Evolutionary conservation across 2,888 invertebrate genomes (phyloP).

Genomic region (Marronus borbonicus): DNA sequence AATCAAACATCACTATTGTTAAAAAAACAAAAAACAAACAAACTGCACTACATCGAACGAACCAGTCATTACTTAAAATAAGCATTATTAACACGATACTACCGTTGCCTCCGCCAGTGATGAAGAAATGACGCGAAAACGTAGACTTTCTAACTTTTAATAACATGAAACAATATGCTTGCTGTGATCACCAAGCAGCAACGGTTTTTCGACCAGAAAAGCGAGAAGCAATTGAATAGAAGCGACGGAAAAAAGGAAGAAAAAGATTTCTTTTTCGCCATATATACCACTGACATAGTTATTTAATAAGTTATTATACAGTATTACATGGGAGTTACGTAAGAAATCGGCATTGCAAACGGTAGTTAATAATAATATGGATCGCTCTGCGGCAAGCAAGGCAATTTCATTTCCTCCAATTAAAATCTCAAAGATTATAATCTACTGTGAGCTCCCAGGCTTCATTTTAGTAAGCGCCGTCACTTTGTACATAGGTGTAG

Average conservation of each 20-base stretch:
- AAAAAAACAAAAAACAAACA: not conserved
- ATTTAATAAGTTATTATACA: constrained; percentile 17
- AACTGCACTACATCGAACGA: not conserved
- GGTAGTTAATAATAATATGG: not conserved
- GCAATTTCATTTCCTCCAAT: constrained; percentile 37
- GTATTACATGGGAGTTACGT: constrained; percentile 8
- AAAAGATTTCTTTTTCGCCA: constrained; percentile 14
- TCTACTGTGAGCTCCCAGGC: not conserved
- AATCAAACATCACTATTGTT: not conserved
- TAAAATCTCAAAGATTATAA: constrained; percentile 5
- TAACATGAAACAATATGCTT: constrained; percentile 25
- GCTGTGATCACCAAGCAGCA: constrained; percentile 8
- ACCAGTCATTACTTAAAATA: not conserved
- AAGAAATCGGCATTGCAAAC: constrained; percentile 8
- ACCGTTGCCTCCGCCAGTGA: constrained; percentile 17
- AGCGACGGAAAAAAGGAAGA: constrained; percentile 13
- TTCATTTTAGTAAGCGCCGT: not conserved
- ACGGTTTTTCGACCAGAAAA: constrained; percentile 1
- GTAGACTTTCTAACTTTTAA: constrained; percentile 45
- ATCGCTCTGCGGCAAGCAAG: not conserved
- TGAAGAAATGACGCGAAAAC: constrained; percentile 47
- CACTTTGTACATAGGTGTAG: no score
- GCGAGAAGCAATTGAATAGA: constrained; percentile 8
- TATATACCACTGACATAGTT: constrained; percentile 32
- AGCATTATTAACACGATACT: constrained; percentile 10